Evolutionary conservation across 2,888 invertebrate genomes (phyloP).

Genomic region (Melieria omissa): DNA sequence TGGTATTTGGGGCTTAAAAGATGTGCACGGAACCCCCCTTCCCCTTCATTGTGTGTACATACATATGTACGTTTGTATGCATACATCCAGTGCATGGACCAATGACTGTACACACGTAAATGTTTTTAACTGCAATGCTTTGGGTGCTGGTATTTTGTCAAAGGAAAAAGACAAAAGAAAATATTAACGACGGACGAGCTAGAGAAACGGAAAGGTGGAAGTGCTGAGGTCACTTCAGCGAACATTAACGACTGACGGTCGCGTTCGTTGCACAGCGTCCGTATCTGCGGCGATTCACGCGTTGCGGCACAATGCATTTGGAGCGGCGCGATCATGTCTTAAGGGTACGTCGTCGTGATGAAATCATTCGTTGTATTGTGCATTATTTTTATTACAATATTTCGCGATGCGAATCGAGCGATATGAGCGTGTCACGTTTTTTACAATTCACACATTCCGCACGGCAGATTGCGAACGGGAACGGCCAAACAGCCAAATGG

Average conservation of each 20-base stretch:
- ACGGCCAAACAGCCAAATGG: neutral
- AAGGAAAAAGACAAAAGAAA: neutral
- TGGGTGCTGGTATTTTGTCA: neutral
- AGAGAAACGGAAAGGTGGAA: too few species aligned
- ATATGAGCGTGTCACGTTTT: conserved; percentile 33
- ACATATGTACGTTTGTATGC: neutral
- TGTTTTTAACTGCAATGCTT: neutral
- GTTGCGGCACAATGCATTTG: too few species aligned
- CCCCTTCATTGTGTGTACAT: too few species aligned
- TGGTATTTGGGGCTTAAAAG: neutral
- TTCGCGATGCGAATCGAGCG: conserved; percentile 24
- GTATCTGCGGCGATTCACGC: too few species aligned
- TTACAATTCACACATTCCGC: conserved; percentile 30
- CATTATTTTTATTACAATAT: conserved; percentile 28
- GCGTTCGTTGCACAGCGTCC: too few species aligned
- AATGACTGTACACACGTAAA: neutral
- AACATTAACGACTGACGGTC: neutral
- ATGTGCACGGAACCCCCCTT: neutral
- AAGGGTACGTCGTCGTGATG: conserved; percentile 3
- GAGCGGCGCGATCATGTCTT: too few species aligned
- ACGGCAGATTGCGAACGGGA: neutral
- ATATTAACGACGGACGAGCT: too few species aligned
- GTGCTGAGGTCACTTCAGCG: neutral
- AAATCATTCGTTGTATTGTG: conserved; percentile 27
- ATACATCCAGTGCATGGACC: neutral